Conservation (phyloP, 2,797 vertebrate species). For the Artibeus lituratus region DNA sequence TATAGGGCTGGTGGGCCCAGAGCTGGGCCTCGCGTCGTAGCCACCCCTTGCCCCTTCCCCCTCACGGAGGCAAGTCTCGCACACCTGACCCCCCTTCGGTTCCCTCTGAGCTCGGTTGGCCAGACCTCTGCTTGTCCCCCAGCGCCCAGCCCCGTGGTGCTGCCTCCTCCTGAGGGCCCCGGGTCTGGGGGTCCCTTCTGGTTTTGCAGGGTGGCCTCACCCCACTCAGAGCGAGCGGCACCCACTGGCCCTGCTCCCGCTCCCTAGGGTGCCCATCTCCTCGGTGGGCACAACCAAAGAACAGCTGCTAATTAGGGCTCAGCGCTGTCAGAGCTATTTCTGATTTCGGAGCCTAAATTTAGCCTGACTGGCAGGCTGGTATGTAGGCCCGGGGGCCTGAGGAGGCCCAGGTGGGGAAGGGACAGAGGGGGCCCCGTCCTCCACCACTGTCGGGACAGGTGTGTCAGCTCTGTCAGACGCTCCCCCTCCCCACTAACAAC, state of each 20-base stretch:
- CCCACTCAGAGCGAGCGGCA: not conserved
- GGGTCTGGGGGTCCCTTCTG: not conserved
- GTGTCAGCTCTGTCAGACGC: not conserved
- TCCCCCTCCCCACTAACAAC: not conserved
- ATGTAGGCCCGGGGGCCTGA: constrained; percentile 21
- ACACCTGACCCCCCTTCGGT: not conserved
- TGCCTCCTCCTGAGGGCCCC: not conserved
- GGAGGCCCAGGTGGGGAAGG: constrained; percentile 58
- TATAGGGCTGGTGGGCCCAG: not conserved
- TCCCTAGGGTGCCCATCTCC: constrained; percentile 28
- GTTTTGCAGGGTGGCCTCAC: not conserved
- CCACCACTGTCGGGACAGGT: not conserved
- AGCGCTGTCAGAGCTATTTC: constrained; percentile 72
- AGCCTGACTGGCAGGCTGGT: constrained; percentile 69
- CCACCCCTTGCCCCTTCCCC: too few relatives aligned
- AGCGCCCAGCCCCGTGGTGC: not conserved
- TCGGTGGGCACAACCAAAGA: constrained; percentile 55
- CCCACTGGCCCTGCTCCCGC: not conserved
- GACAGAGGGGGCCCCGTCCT: not conserved
- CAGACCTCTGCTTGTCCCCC: not conserved
- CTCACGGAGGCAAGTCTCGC: not conserved
- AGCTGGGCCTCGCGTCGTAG: not conserved
- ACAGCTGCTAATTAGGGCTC: constrained; percentile 74
- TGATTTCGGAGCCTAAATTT: constrained; percentile 76
- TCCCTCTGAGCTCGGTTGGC: not conserved